Evolutionary conservation across 2,113 vertebrate species (phyloP).

Genomic region (Hiodon alosoides): DNA sequence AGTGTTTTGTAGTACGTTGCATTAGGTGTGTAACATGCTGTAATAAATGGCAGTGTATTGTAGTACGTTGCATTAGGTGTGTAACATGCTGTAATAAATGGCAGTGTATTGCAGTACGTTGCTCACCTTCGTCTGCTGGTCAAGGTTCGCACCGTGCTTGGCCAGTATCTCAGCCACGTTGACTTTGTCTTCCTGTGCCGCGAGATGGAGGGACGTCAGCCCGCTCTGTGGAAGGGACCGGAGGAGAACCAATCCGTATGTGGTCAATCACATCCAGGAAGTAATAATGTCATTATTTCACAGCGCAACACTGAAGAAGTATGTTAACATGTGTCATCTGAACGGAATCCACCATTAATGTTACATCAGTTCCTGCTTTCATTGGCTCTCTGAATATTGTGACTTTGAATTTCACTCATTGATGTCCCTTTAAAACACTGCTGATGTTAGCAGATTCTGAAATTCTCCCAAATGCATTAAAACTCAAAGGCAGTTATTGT

Average conservation of each 20-base stretch:
- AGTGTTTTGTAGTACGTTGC: no score
- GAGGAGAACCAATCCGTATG: neutral
- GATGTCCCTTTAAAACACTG: no score
- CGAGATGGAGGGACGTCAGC: constrained; percentile 87
- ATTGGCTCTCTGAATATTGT: no score
- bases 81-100: neutral
- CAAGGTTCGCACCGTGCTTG: constrained; percentile 73
- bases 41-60: no score
- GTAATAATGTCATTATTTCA: neutral
- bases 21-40: no score
- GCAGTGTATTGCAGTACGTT: neutral
- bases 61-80: no score
- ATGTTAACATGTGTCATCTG: neutral
- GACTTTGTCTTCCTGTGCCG: constrained; percentile 93
- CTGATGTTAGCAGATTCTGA: no score
- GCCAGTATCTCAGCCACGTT: constrained; percentile 78
- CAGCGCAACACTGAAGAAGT: neutral
- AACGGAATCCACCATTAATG: neutral
- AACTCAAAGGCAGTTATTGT: no score
- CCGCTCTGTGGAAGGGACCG: constrained; percentile 72
- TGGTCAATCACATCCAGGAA: neutral
- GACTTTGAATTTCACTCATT: no score
- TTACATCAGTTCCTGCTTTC: neutral
- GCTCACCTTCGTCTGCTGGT: constrained; percentile 89
- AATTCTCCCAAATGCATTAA: no score